Conservation (phyloP, 2,888 invertebrate genomes). For the Schrankia costaestrigalis region DNA sequence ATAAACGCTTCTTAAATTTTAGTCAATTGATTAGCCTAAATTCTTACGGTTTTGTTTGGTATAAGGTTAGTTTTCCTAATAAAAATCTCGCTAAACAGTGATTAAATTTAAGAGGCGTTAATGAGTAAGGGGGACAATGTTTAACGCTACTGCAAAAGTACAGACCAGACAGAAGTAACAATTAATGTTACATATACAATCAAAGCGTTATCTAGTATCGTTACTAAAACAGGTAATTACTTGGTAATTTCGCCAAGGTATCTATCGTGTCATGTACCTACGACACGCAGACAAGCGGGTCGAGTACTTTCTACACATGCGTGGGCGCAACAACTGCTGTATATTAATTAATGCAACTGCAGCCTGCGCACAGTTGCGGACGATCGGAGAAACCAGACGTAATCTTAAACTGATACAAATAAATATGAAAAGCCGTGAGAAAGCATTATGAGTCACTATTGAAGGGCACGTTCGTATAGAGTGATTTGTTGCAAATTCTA, state of each 20-base stretch:
- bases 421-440: slow-evolving; percentile 40
- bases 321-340: slow-evolving; percentile 56
- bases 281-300: slow-evolving; percentile 30
- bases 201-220: slow-evolving; percentile 2
- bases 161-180: too few species aligned
- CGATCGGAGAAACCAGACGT: slow-evolving; percentile 21
- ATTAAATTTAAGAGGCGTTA: background rate
- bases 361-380: slow-evolving; percentile 6
- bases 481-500: too few species aligned
- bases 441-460: slow-evolving; percentile 15
- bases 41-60: too few species aligned
- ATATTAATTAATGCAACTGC: slow-evolving; percentile 61
- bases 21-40: too few species aligned
- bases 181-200: too few species aligned
- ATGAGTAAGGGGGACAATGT: background rate
- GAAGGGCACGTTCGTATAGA: background rate
- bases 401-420: slow-evolving; percentile 40
- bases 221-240: slow-evolving; percentile 2
- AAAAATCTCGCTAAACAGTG: background rate
- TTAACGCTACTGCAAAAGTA: too few species aligned
- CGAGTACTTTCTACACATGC: slow-evolving; percentile 49
- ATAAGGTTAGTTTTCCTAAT: background rate
- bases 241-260: slow-evolving; percentile 26
- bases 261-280: slow-evolving; percentile 22
- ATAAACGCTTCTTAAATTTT: too few species aligned